Base-by-base conservation (phyloP, 2,888 invertebrate genomes). In the Acheta domesticus region DNA sequence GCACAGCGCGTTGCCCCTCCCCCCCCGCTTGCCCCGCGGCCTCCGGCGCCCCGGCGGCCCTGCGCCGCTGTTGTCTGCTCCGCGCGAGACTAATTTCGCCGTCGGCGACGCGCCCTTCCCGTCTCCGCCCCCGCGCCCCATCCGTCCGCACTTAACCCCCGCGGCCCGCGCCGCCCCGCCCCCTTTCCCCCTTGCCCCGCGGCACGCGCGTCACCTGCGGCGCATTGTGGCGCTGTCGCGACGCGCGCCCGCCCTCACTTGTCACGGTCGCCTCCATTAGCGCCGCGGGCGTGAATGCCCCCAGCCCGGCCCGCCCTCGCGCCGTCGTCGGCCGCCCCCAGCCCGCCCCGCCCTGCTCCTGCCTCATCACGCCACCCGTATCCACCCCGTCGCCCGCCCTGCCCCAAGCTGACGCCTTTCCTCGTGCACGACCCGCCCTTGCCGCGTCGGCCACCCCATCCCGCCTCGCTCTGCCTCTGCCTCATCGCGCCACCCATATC, bases 61-160 rank as follows among this genome's bases (percentile, higher is more conserved):
- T 19, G 62, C 62, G 62, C 62, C 62, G 19, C 62, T 62, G 62
- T 62, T 62, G 62, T 62, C 62, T 62, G 62, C 14, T 62, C 14
- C 19, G 62, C 62, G 62, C 62, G 62, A 62, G 62, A 62, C 62
- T 62, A 62, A 62, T 62, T 2, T 62, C 62, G 62, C 62, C 62
- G 19, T 12, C 19, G 62, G 62, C 62, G 62, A 12, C 19, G 19
- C 62, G 62, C 19, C 62, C 62, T 19, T 62, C 23, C 23, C 23
- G 23, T 23, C 3, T 23, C 2, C 23, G 12, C 62, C 19, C 62
- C 62, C 62, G 12, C 62, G 12, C 62, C 19, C 19, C 19, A 12
- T 19, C 62, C 62, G 62, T 81, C 81, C 80, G 80, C 81, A 81
- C 80, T 81, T 81, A 81, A 81, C 80, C 81, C 79, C 80, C 23